phyloP scores from a whole-genome alignment of 1,140 invertebrate genomes.

The Ephestia elutella region DNA sequence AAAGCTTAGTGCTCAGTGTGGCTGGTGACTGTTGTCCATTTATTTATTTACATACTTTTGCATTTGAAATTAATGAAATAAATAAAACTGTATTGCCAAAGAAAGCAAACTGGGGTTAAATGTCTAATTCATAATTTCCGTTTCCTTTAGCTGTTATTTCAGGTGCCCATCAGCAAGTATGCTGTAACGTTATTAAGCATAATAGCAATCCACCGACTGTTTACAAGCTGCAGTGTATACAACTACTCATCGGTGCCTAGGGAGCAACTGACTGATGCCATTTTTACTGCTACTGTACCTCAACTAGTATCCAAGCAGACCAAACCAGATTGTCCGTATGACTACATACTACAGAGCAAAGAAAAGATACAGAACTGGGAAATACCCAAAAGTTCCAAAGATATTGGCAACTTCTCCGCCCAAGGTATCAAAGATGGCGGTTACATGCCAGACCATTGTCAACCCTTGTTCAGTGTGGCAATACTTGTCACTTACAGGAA shows the following conservation, averaged over 20 bases:
- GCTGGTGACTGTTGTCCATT: too few species aligned
- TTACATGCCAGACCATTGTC: slow-evolving; percentile 83
- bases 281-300: slow-evolving; percentile 42
- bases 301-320: slow-evolving; percentile 32
- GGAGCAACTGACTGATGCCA: slow-evolving; percentile 27
- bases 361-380: slow-evolving; percentile 32
- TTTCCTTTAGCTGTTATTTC: slow-evolving; percentile 10
- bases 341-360: slow-evolving; percentile 33
- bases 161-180: slow-evolving; percentile 29
- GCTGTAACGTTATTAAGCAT: slow-evolving; percentile 27
- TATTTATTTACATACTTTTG: too few species aligned
- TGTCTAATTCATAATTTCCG: too few species aligned
- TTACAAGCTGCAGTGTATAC: slow-evolving; percentile 36
- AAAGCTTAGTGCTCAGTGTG: too few species aligned
- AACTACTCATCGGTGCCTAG: slow-evolving; percentile 41
- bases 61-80: too few species aligned
- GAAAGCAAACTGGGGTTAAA: too few species aligned
- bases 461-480: slow-evolving; percentile 85
- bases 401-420: slow-evolving; percentile 27
- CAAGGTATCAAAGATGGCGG: slow-evolving; percentile 72
- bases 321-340: slow-evolving; percentile 48
- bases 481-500: slow-evolving; percentile 93
- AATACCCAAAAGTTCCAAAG: slow-evolving; percentile 28
- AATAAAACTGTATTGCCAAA: too few species aligned
- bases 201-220: slow-evolving; percentile 38